phyloP scores from a whole-genome alignment of 64 coral and sea anemone species.

The Pachyseris speciosa region DNA sequence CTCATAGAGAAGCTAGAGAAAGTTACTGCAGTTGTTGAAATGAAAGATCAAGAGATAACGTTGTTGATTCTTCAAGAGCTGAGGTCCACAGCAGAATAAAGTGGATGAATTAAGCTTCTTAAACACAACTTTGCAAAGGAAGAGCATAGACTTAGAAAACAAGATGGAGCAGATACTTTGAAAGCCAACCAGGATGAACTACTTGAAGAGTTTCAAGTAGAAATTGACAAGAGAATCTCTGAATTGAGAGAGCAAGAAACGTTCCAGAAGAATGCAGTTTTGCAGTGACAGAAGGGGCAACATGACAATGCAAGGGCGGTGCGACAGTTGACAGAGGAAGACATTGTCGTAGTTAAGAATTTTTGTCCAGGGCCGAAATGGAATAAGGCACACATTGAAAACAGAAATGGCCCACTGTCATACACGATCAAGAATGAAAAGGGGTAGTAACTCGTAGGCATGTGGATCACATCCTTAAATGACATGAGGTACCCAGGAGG shows the following conservation, averaged over 20 bases:
- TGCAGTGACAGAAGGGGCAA: not conserved
- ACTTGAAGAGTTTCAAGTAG: not conserved
- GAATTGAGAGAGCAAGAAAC: not conserved
- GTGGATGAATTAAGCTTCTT: slow-evolving; percentile 9
- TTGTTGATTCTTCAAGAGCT: slow-evolving; percentile 60
- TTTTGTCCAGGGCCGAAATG: not conserved
- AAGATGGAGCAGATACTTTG: slow-evolving; percentile 28
- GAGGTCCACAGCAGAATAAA: slow-evolving; percentile 12
- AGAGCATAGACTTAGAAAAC: slow-evolving; percentile 21
- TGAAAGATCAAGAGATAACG: slow-evolving; percentile 14
- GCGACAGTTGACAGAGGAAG: not conserved
- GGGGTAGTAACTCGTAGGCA: not conserved
- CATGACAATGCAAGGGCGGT: not conserved
- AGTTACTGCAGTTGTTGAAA: not conserved
- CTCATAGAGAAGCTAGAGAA: not conserved
- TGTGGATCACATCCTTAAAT: not conserved
- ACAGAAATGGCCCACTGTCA: not conserved
- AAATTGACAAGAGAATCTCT: not conserved
- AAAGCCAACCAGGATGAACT: slow-evolving; percentile 54
- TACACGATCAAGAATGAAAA: not conserved
- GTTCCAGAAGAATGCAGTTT: not conserved
- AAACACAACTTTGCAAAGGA: slow-evolving; percentile 29
- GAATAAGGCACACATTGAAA: not conserved
- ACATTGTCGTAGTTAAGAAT: not conserved
- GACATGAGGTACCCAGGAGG: not conserved